Percentiles rank a stretch among this genome's conserved stretches.
phyloP scores from a whole-genome alignment of 2,888 invertebrate species.

The Cyaniris semiargus region DNA sequence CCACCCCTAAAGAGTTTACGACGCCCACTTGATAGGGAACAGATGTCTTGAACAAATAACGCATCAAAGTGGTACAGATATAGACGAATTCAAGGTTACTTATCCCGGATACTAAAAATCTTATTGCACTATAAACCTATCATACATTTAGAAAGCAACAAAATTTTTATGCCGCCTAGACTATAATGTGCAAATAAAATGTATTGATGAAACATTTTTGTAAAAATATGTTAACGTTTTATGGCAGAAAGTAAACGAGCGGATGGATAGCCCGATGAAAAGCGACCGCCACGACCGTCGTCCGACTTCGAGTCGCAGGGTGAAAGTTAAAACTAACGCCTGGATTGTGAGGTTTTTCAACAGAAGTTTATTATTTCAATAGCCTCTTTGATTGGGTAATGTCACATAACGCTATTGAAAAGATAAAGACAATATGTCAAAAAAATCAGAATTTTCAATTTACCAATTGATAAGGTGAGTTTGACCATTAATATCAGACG shows the following conservation, averaged over 20 bases:
- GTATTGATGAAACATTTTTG: not conserved
- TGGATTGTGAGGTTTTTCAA: no score
- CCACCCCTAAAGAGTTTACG: conserved; percentile 62
- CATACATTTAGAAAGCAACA: conserved; percentile 22
- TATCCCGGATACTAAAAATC: conserved; percentile 18
- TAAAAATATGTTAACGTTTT: not conserved
- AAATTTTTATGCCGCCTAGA: conserved; percentile 10
- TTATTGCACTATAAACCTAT: conserved; percentile 29
- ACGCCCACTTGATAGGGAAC: conserved; percentile 60
- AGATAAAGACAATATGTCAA: no score
- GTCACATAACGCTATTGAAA: no score
- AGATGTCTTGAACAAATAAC: conserved; percentile 68
- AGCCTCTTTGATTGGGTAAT: no score
- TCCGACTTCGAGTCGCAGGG: no score
- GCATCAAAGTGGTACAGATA: conserved; percentile 46
- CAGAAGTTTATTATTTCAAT: no score
- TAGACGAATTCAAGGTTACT: conserved; percentile 24
- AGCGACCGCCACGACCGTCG: no score
- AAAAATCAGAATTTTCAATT: no score
- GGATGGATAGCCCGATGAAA: not conserved
- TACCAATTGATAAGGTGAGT: no score
- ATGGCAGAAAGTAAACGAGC: not conserved
- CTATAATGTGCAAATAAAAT: not conserved
- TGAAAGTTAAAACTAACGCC: no score
- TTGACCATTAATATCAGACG: no score